Evolutionary conservation across 23 tunicate species (phyloP).

Genomic region (Pegea sp.): DNA sequence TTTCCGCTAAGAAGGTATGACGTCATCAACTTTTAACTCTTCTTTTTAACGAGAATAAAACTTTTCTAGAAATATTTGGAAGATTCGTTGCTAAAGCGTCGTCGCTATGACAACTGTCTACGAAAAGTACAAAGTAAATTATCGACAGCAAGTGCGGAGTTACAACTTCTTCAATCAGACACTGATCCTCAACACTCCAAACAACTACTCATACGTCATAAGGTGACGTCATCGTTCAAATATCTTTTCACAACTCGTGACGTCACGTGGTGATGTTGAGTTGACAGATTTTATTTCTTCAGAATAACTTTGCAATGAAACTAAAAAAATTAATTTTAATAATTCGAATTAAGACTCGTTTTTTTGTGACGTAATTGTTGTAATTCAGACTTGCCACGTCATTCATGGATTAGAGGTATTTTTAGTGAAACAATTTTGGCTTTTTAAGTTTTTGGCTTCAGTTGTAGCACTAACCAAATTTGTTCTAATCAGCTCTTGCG

Average conservation of each 20-base stretch:
- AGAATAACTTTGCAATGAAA: not conserved
- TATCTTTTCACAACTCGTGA: not conserved
- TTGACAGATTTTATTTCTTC: not conserved
- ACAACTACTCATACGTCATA: constrained; percentile 34
- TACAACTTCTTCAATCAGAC: constrained; percentile 81
- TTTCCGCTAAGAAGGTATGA: constrained; percentile 41
- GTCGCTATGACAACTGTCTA: constrained; percentile 38
- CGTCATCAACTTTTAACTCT: not conserved
- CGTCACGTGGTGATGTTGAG: not conserved
- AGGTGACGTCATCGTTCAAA: constrained; percentile 28
- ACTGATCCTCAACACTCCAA: constrained; percentile 68
- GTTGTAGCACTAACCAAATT: too few relatives aligned
- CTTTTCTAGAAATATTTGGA: constrained; percentile 26
- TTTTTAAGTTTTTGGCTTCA: too few relatives aligned
- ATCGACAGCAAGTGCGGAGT: constrained; percentile 69
- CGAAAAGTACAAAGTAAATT: constrained; percentile 52
- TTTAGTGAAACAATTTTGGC: too few relatives aligned
- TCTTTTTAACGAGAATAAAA: not conserved
- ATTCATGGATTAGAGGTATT: constrained; percentile 55
- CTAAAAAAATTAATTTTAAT: not conserved
- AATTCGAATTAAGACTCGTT: not conserved
- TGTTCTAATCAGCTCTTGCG: too few relatives aligned
- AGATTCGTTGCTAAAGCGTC: constrained; percentile 37
- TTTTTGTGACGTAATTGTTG: too few relatives aligned
- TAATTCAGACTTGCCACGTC: constrained; percentile 48